Percentiles rank a stretch among this genome's conserved stretches.
Evolutionary conservation across 2,797 vertebrate species (phyloP).

Genomic region (Sebastes hubbsi): DNA sequence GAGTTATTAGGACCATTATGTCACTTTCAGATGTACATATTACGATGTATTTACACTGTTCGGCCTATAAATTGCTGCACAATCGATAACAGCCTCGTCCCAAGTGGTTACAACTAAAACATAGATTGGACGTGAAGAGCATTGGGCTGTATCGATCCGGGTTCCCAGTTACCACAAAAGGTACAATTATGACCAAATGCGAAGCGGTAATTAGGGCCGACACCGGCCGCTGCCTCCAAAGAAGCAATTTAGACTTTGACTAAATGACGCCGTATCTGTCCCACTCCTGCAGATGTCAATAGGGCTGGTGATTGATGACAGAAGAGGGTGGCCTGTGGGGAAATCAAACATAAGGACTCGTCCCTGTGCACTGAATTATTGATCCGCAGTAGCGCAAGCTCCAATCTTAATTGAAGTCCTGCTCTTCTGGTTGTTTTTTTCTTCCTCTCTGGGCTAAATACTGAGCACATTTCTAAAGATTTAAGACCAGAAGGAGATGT

Average conservation of each 20-base stretch:
- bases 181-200: conserved; percentile 23
- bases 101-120: background rate
- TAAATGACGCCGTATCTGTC: background rate
- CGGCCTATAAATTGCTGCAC: background rate
- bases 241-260: conserved; percentile 1
- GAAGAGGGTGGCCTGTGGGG: conserved; percentile 18
- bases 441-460: background rate
- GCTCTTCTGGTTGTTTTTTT: background rate
- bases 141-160: background rate
- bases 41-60: background rate
- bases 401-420: background rate
- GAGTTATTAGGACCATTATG: background rate
- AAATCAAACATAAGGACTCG: conserved; percentile 43
- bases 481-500: background rate
- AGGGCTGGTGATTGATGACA: conserved; percentile 30
- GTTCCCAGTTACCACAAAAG: conserved; percentile 1
- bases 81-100: conserved; percentile 6
- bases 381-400: conserved; percentile 17
- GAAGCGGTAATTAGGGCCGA: conserved; percentile 30
- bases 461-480: background rate
- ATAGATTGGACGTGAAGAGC: background rate
- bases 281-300: conserved; percentile 26
- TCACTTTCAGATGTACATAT: background rate
- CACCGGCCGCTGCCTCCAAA: background rate
- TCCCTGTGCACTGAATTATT: conserved; percentile 43